phyloP scores from a whole-genome alignment of 2,888 invertebrate species.

The Xylocampa areola region DNA sequence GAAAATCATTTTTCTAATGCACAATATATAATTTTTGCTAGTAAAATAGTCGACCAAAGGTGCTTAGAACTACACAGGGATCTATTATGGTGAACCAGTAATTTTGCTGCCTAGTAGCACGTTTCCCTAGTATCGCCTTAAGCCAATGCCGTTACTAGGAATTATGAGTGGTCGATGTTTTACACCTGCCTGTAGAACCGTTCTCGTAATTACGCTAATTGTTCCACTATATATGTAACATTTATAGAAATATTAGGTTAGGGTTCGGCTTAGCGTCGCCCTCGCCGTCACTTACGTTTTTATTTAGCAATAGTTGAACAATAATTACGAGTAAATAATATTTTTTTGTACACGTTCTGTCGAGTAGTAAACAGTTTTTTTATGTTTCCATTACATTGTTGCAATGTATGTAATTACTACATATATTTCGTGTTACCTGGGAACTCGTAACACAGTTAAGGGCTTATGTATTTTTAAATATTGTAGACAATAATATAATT shows the following conservation, averaged over 20 bases:
- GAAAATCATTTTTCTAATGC: constrained; percentile 51
- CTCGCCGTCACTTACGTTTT: constrained; percentile 52
- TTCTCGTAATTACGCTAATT: constrained; percentile 85
- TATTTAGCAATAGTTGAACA: constrained; percentile 30
- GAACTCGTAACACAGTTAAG: constrained; percentile 12
- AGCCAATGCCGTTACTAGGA: constrained; percentile 85
- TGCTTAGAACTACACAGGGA: constrained; percentile 81
- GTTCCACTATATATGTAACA: constrained; percentile 68
- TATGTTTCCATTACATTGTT: constrained; percentile 1
- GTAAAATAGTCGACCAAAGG: constrained; percentile 77
- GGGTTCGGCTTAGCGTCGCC: constrained; percentile 46
- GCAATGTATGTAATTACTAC: constrained; percentile 11
- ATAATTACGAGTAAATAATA: constrained; percentile 31
- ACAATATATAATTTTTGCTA: constrained; percentile 63
- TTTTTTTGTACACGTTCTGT: constrained; percentile 27
- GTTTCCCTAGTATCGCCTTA: constrained; percentile 84
- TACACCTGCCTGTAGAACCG: constrained; percentile 86
- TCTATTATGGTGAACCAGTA: constrained; percentile 82
- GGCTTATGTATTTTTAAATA: constrained; percentile 4
- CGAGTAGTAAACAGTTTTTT: constrained; percentile 35
- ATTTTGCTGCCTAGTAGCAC: constrained; percentile 83
- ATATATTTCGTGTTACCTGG: constrained; percentile 9
- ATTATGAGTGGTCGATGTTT: constrained; percentile 81
- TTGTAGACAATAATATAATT: constrained; percentile 22
- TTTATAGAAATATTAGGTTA: constrained; percentile 60